phyloP scores from a whole-genome alignment of 2,113 vertebrate genomes.

The Mobula birostris region DNA sequence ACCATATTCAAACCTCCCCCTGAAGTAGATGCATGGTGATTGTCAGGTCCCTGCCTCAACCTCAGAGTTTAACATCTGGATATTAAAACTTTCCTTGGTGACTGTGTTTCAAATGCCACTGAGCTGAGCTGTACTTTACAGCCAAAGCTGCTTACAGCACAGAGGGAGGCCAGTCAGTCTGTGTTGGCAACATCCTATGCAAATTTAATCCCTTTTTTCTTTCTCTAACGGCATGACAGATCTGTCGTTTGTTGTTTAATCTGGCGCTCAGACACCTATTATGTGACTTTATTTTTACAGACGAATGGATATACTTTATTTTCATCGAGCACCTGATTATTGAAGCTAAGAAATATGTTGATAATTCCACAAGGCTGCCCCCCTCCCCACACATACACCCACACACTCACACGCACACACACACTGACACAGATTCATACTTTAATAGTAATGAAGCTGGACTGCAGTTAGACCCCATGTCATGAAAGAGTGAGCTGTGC shows the following conservation, averaged over 20 bases:
- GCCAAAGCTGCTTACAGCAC: neutral
- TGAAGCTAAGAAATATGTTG: neutral
- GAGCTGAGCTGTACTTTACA: neutral
- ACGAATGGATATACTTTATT: neutral
- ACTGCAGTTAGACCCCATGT: neutral
- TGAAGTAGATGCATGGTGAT: neutral
- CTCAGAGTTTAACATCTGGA: neutral
- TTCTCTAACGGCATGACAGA: neutral
- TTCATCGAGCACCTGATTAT: neutral
- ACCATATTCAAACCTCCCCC: neutral
- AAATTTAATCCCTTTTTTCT: neutral
- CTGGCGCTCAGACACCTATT: neutral
- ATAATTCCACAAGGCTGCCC: neutral
- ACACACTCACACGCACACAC: too few species aligned
- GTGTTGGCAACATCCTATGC: neutral
- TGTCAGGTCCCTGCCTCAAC: neutral
- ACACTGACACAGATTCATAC: neutral
- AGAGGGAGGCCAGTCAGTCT: neutral
- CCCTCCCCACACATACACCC: neutral
- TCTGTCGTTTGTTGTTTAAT: neutral
- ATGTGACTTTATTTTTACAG: neutral
- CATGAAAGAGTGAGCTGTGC: neutral
- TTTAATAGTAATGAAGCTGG: neutral
- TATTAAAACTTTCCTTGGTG: neutral
- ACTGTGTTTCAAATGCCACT: neutral